Percentiles rank a stretch among this genome's conserved stretches.
Conservation (phyloP, 1,140 invertebrate species). For the Oedothorax gibbosus region DNA sequence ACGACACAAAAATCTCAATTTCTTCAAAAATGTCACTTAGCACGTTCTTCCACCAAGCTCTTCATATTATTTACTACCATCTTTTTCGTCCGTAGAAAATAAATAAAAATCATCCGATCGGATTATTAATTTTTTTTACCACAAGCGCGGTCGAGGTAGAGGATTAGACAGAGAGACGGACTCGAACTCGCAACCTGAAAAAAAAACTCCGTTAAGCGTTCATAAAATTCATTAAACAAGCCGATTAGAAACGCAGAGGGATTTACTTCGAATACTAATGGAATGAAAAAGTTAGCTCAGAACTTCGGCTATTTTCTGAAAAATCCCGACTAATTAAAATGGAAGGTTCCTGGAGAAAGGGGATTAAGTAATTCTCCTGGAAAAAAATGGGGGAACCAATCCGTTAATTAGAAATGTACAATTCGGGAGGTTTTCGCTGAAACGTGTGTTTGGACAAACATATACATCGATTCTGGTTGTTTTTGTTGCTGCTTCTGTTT, state of each 20-base stretch:
- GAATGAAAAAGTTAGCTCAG: conserved; percentile 12
- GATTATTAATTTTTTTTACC: neutral
- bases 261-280: neutral
- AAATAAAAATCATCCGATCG: neutral
- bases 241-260: conserved; percentile 13
- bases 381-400: neutral
- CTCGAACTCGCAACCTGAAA: neutral
- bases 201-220: conserved; percentile 14
- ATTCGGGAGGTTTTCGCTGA: neutral
- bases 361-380: neutral
- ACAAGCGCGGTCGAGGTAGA: neutral
- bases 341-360: neutral
- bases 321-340: conserved; percentile 32
- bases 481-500: neutral
- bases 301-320: conserved; percentile 16
- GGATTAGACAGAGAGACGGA: neutral
- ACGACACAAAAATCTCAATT: no score
- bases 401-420: conserved; percentile 32
- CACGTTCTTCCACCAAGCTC: no score
- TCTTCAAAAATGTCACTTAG: no score
- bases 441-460: neutral
- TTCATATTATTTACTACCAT: neutral
- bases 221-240: conserved; percentile 36
- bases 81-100: neutral
- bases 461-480: neutral